Evolutionary conservation across 2,888 invertebrate genomes (phyloP).

Genomic region (Mechanitis messenoides): DNA sequence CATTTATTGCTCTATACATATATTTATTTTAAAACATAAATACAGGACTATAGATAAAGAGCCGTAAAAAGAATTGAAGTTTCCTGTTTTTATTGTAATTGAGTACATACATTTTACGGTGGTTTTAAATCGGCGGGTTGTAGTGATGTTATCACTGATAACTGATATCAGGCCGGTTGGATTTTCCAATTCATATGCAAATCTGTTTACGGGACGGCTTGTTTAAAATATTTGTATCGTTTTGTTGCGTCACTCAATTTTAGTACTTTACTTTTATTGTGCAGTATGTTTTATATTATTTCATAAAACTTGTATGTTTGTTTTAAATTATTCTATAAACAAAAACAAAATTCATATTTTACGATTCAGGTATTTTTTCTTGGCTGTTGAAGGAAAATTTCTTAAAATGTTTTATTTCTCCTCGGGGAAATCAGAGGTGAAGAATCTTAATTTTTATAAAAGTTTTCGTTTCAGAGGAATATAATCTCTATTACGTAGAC

Average conservation of each 20-base stretch:
- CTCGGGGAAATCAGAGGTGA: constrained; percentile 69
- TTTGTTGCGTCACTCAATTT: constrained; percentile 2
- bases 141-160: constrained; percentile 4
- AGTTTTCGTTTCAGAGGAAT: constrained; percentile 39
- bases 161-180: not conserved
- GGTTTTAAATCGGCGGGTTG: not conserved
- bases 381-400: constrained; percentile 47
- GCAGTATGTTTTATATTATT: too few relatives aligned
- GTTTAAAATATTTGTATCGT: constrained; percentile 5
- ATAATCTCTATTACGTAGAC: constrained; percentile 40
- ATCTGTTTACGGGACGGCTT: constrained; percentile 3
- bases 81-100: not conserved
- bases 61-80: not conserved
- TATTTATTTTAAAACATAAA: too few relatives aligned
- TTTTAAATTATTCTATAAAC: not conserved
- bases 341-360: constrained; percentile 19
- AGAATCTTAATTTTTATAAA: constrained; percentile 40
- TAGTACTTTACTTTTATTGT: not conserved
- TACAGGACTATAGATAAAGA: not conserved
- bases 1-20: too few relatives aligned
- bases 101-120: not conserved
- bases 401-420: constrained; percentile 59
- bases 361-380: constrained; percentile 24
- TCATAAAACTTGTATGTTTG: too few relatives aligned
- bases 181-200: constrained; percentile 7